A percentile compares a stretch with the other conserved stretches of the same genome.
phyloP scores from a whole-genome alignment of 1,140 invertebrate species.

The Globodera rostochiensis region DNA sequence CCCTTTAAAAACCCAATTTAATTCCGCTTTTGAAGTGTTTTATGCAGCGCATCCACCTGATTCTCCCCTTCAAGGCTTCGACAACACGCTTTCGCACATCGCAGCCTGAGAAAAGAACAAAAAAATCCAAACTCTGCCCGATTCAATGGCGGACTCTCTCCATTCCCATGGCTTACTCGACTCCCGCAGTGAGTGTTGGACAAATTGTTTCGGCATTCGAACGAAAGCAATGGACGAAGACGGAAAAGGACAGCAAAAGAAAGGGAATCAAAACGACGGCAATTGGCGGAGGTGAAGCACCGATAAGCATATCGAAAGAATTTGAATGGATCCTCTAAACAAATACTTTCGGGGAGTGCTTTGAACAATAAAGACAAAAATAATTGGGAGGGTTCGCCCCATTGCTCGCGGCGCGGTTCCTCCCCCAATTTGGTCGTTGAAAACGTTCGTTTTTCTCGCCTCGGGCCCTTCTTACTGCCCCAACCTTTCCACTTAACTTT shows the following conservation, averaged over 20 bases:
- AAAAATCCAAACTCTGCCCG: not conserved
- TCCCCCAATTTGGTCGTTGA: too few species aligned
- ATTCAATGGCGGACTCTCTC: not conserved
- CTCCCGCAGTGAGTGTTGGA: conserved; percentile 22
- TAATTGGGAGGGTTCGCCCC: too few species aligned
- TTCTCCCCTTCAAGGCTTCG: conserved; percentile 29
- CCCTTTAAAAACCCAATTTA: too few species aligned
- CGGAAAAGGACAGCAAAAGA: not conserved
- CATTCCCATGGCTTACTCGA: conserved; percentile 6
- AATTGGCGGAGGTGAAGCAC: not conserved
- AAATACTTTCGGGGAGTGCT: too few species aligned
- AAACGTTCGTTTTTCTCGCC: not conserved
- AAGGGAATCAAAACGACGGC: not conserved
- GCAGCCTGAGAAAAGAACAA: conserved; percentile 10
- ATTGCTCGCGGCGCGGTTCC: not conserved
- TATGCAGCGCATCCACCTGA: conserved; percentile 24
- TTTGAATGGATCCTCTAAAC: too few species aligned
- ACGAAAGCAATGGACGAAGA: not conserved
- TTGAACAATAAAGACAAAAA: too few species aligned
- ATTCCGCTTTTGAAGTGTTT: not conserved
- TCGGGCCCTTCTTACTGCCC: not conserved
- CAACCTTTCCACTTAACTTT: not conserved
- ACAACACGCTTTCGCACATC: conserved; percentile 37
- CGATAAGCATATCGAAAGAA: not conserved
- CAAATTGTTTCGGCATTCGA: not conserved